phyloP scores from a whole-genome alignment of 2,888 invertebrate species.

The Emesis furor region DNA sequence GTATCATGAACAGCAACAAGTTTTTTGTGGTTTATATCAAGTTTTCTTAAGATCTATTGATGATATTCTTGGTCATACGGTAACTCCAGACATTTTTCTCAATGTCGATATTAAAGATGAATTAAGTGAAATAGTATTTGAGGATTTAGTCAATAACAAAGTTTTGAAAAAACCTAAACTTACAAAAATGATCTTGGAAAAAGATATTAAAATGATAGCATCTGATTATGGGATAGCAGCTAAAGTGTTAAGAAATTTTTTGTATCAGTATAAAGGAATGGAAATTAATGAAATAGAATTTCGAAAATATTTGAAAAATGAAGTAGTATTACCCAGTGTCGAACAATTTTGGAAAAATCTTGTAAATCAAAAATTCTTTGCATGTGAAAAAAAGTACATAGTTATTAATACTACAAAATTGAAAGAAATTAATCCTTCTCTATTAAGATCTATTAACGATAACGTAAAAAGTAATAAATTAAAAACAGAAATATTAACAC shows the following conservation, averaged over 20 bases:
- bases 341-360: constrained; percentile 25
- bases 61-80: constrained; percentile 18
- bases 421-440: constrained; percentile 25
- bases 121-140: constrained; percentile 26
- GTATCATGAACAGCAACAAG: constrained; percentile 30
- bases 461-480: neutral
- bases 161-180: constrained; percentile 21
- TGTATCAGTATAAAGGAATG: constrained; percentile 14
- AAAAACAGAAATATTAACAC: neutral
- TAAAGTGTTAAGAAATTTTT: constrained; percentile 8
- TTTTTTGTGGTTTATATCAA: constrained; percentile 21
- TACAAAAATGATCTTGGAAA: constrained; percentile 1
- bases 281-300: constrained; percentile 11
- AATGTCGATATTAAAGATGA: constrained; percentile 21
- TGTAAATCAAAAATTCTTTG: constrained; percentile 17
- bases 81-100: constrained; percentile 15
- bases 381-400: constrained; percentile 21
- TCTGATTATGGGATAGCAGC: constrained; percentile 27
- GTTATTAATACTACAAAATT: constrained; percentile 21
- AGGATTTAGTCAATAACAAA: constrained; percentile 14
- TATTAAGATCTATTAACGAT: neutral
- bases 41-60: constrained; percentile 29
- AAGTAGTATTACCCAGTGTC: constrained; percentile 13
- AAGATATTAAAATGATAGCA: constrained; percentile 20
- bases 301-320: constrained; percentile 3